These are phyloP conservation scores for Capitulum mitella DNA, from an alignment of 2,888 invertebrate species.

Conservation along the genomic window DNA sequence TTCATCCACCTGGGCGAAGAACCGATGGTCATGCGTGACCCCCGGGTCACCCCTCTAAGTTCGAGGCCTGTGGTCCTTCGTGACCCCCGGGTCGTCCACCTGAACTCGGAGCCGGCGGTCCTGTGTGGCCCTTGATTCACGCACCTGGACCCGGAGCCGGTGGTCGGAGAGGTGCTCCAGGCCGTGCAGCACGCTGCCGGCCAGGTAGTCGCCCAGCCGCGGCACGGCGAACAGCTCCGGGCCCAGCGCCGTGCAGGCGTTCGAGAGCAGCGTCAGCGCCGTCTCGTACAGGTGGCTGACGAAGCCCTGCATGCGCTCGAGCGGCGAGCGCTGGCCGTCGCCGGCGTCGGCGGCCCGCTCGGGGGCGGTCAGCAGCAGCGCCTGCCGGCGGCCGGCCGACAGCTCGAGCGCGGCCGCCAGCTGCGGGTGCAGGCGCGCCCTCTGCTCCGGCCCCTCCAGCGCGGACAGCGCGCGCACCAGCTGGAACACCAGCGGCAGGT, in stretches of 20 bases:
- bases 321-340: conserved; percentile 44
- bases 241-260: conserved; percentile 69
- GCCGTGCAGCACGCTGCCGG: conserved; percentile 61
- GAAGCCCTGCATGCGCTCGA: conserved; percentile 77
- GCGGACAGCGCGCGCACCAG: conserved; percentile 30
- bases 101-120: no score
- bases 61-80: no score
- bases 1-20: no score
- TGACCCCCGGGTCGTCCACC: no score
- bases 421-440: conserved; percentile 42
- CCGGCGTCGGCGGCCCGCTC: conserved; percentile 36
- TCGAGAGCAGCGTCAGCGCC: conserved; percentile 70
- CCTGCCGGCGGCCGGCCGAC: background rate
- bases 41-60: no score
- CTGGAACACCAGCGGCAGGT: conserved; percentile 26
- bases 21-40: no score
- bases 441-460: conserved; percentile 40
- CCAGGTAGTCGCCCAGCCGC: conserved; percentile 64
- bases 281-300: conserved; percentile 69
- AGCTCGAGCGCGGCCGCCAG: conserved; percentile 2
- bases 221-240: conserved; percentile 74
- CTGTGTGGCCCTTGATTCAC: conserved; percentile 41
- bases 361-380: conserved; percentile 15
- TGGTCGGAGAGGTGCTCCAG: conserved; percentile 73
- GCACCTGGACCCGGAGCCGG: conserved; percentile 69